These are phyloP conservation scores for Drosophila bifasciata DNA, from an alignment of 1,140 invertebrate species.

Conservation along the genomic window DNA sequence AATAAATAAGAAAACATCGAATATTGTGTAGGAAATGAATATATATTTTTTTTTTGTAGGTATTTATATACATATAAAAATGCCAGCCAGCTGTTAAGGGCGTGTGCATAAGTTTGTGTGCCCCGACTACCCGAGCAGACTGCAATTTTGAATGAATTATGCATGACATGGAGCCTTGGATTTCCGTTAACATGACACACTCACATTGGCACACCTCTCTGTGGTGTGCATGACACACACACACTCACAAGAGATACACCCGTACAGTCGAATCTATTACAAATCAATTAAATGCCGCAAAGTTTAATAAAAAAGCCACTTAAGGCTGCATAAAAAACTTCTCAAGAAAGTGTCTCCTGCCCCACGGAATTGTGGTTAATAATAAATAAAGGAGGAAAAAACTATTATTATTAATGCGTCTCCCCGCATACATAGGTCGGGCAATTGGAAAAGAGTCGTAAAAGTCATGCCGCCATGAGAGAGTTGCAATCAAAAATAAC, in stretches of 20 bases:
- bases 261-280: slow-evolving; percentile 66
- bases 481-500: slow-evolving; percentile 31
- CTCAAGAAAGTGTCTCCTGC: slow-evolving; percentile 47
- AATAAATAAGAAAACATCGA: slow-evolving; percentile 31
- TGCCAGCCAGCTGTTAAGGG: slow-evolving; percentile 33
- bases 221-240: slow-evolving; percentile 1
- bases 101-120: slow-evolving; percentile 39
- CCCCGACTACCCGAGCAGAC: slow-evolving; percentile 35
- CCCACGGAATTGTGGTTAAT: slow-evolving; percentile 45
- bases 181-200: slow-evolving; percentile 75
- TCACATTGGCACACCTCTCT: slow-evolving; percentile 25
- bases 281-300: slow-evolving; percentile 80
- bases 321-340: slow-evolving; percentile 61
- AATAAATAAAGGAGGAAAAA: slow-evolving; percentile 40
- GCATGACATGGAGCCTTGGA: slow-evolving; percentile 66
- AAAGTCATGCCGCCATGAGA: slow-evolving; percentile 39
- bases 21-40: slow-evolving; percentile 12
- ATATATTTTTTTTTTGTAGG: slow-evolving; percentile 7
- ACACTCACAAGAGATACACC: slow-evolving; percentile 38
- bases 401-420: slow-evolving; percentile 63
- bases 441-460: slow-evolving; percentile 70
- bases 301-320: slow-evolving; percentile 76
- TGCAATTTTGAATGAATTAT: slow-evolving; percentile 72
- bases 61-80: slow-evolving; percentile 24
- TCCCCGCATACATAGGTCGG: slow-evolving; percentile 39